Percentiles rank a stretch among this genome's conserved stretches.
phyloP scores from a whole-genome alignment of 2,113 vertebrate species.

The Oplegnathus fasciatus region DNA sequence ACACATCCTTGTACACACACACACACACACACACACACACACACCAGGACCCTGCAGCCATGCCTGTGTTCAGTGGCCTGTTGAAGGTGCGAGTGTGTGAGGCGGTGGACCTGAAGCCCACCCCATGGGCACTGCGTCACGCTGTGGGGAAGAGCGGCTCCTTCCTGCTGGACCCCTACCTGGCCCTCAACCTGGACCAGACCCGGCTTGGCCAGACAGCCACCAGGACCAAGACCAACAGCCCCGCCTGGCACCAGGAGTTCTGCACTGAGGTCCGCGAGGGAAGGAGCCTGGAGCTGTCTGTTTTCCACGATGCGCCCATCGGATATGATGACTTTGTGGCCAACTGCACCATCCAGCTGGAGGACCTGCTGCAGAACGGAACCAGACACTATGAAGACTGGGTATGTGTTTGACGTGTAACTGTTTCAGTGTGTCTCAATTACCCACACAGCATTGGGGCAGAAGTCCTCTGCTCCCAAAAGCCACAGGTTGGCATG shows the following conservation, averaged over 20 bases:
- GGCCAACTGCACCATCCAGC: slow-evolving; percentile 99
- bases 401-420: slow-evolving; percentile 89
- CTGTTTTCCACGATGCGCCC: slow-evolving; percentile 98
- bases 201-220: slow-evolving; percentile 97
- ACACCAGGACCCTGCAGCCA: slow-evolving; percentile 76
- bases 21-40: slow-evolving; percentile 32
- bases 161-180: slow-evolving; percentile 97
- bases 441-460: not conserved
- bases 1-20: not conserved
- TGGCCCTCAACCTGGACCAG: slow-evolving; percentile 98
- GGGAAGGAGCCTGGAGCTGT: slow-evolving; percentile 96
- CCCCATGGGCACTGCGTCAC: slow-evolving; percentile 97
- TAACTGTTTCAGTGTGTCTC: not conserved
- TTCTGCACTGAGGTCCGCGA: slow-evolving; percentile 97
- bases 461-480: not conserved
- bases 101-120: slow-evolving; percentile 98
- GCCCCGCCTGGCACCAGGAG: slow-evolving; percentile 97
- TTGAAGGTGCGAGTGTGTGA: slow-evolving; percentile 98
- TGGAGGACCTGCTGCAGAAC: slow-evolving; percentile 99
- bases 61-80: slow-evolving; percentile 99
- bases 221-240: slow-evolving; percentile 97
- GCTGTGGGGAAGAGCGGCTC: slow-evolving; percentile 97
- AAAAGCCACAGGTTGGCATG: slow-evolving; percentile 6
- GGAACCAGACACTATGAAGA: slow-evolving; percentile 98
- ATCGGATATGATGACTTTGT: slow-evolving; percentile 99